Conservation (phyloP, 2,113 vertebrate species). For the Athene cunicularia region DNA sequence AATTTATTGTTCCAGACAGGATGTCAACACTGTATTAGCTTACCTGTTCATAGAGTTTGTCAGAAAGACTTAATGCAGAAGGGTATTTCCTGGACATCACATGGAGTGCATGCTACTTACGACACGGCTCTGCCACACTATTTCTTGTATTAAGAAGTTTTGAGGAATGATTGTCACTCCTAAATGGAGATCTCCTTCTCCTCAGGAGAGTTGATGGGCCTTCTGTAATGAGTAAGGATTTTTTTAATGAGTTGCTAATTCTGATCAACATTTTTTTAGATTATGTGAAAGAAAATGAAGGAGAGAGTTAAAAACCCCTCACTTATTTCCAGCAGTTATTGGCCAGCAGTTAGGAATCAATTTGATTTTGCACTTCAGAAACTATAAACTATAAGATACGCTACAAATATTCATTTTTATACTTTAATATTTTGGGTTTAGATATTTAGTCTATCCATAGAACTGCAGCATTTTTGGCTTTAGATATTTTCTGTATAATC, state of each 20-base stretch:
- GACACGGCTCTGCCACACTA: neutral
- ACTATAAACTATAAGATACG: neutral
- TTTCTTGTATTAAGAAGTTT: neutral
- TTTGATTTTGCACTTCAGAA: neutral
- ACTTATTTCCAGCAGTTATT: neutral
- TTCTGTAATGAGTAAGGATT: neutral
- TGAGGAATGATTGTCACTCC: neutral
- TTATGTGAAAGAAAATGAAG: neutral
- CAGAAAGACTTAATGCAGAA: neutral
- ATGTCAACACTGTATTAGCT: neutral
- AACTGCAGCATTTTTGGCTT: neutral
- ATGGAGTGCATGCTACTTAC: neutral
- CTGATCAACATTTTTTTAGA: neutral
- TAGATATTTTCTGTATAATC: neutral
- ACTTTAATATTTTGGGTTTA: neutral
- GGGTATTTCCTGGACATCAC: neutral
- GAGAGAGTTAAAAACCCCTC: rapidly evolving
- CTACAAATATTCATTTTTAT: neutral
- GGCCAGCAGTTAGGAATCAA: neutral
- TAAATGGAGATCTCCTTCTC: neutral
- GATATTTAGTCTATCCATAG: neutral
- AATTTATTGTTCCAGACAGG: neutral
- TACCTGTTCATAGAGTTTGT: neutral
- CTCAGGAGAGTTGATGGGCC: neutral
- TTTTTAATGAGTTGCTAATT: neutral